Base-by-base conservation (phyloP, 2,113 vertebrate genomes). In the Eubucco bourcierii region DNA sequence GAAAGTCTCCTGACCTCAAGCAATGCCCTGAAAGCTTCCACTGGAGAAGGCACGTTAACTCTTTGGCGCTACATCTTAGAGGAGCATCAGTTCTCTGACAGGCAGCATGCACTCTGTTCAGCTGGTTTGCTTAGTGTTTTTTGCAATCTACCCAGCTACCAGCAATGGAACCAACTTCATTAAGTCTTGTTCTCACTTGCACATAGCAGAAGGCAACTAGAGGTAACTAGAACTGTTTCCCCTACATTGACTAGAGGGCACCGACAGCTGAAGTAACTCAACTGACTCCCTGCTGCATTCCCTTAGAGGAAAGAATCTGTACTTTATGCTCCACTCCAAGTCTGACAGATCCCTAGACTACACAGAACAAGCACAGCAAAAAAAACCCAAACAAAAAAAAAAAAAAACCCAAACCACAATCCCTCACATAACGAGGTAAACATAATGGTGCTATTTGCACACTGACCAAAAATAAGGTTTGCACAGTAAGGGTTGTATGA, bases 381-480 rank as follows among this genome's bases (percentile, higher is more conserved):
- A 88, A 87, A 71, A 84, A 90, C n/a, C n/a, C n/a, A n/a, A n/a
- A n/a, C n/a, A n/a, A n/a, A n/a, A n/a, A n/a, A n/a, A n/a, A n/a
- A n/a, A n/a, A n/a, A n/a, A n/a, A n/a, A n/a, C n/a, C n/a, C n/a
- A n/a, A n/a, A n/a, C 37, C 37, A 39, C 37, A 92, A 89, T 53
- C 66, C 89, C 91, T 95, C 78, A 68, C 59, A 8, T 16, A 15
- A 0, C 46, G 91, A 92, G 75, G 95, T 89, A 95, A 96, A 84
- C 0, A 2, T 12, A 47, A 81, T 9, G 63, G 64, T 84, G 87
- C 84, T 79, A 7, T 61, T 34, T 88, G 78, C 87, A 92, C 84
- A 68, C 78, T 75, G 78, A 75, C 34, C 74, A 72, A 50, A 79
- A 82, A 29, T 20, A 84, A 76, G 29, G 52, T 72, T 73, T 89